Conservation (phyloP, 2,888 invertebrate species). For the Stenotaenia linearis region DNA sequence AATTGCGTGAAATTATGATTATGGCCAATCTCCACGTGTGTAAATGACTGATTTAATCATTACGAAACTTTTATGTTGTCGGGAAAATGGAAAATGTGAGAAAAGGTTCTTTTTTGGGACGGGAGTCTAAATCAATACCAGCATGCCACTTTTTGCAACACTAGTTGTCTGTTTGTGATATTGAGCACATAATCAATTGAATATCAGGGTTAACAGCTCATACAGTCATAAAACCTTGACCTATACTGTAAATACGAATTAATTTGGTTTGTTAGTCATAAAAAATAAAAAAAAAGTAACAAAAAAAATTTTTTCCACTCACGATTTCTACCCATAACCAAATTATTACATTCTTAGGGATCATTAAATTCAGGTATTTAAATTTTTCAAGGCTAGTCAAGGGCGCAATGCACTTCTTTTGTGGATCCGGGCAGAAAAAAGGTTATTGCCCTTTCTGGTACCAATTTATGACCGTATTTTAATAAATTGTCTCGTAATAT, state of each 20-base stretch:
- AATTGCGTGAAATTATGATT: background rate
- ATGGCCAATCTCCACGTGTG: too few species aligned
- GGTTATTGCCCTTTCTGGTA: background rate
- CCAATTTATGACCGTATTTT: background rate
- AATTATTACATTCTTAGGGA: background rate
- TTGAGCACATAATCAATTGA: background rate
- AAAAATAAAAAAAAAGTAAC: too few species aligned
- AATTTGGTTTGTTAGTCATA: too few species aligned
- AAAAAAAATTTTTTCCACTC: too few species aligned
- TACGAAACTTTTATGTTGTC: too few species aligned
- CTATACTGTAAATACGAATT: background rate
- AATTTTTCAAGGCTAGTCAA: background rate
- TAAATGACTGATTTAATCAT: too few species aligned
- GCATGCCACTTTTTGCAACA: background rate
- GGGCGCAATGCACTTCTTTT: background rate
- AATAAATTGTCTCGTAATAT: background rate
- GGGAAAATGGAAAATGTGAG: too few species aligned
- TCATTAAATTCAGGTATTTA: background rate
- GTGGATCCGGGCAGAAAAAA: background rate
- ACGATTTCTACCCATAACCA: too few species aligned
- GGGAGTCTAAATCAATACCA: background rate
- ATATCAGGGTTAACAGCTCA: background rate
- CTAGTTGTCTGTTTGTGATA: background rate
- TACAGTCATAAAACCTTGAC: background rate
- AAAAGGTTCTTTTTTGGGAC: background rate